Percentiles rank a stretch among this genome's conserved stretches.
phyloP scores from a whole-genome alignment of 2,113 vertebrate species.

The Microcebus lehilahytsara region DNA sequence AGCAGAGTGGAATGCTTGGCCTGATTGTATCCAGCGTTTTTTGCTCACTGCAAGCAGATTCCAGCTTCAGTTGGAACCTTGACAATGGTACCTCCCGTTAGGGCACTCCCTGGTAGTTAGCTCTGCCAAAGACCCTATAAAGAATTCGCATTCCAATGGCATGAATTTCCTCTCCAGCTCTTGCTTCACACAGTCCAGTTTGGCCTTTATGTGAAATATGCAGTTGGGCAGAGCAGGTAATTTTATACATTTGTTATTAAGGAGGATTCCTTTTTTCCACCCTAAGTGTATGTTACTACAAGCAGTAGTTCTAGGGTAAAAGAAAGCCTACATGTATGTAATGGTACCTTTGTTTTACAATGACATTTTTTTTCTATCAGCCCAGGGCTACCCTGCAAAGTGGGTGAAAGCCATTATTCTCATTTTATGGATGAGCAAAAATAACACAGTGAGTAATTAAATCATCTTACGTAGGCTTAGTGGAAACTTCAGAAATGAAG shows the following conservation, averaged over 20 bases:
- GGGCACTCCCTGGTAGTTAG: not conserved
- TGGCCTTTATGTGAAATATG: conserved; percentile 32
- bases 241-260: conserved; percentile 47
- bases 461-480: not conserved
- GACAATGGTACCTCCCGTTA: not conserved
- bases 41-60: not conserved
- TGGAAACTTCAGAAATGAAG: not conserved
- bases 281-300: not conserved
- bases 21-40: not conserved
- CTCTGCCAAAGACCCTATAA: conserved; percentile 52
- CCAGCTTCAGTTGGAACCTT: not conserved
- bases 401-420: conserved; percentile 27
- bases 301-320: not conserved
- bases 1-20: not conserved
- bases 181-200: conserved; percentile 19
- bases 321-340: not conserved
- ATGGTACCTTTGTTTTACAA: conserved; percentile 28
- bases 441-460: not conserved
- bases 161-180: conserved; percentile 50
- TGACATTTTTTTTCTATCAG: not conserved
- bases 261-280: not conserved
- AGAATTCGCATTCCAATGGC: conserved; percentile 57
- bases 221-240: conserved; percentile 39
- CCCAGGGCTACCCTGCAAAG: not conserved
- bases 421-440: conserved; percentile 4